Base-by-base conservation (phyloP, 2,113 vertebrate genomes). In the Haliaeetus leucogaster region DNA sequence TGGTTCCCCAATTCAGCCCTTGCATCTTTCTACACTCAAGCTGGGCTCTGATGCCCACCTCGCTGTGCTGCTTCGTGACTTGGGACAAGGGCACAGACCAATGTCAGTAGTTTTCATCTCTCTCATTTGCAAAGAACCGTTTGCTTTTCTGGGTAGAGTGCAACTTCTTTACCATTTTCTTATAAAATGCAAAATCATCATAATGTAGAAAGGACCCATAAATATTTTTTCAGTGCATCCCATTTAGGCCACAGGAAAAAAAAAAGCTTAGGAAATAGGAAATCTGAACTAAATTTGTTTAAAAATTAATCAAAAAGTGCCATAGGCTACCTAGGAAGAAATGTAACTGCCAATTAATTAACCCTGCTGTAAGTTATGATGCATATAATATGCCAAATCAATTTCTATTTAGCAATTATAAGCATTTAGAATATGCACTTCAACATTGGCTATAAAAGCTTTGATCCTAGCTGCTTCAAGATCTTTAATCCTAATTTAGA, bases 261-360 rank as follows among this genome's bases (percentile, higher is more conserved):
- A 23, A 30, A 43, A 55, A 59, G 9, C 40, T 74, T 45, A 70
- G 29, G 71, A 90, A 96, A 95, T 55, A 72, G 13, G 53, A 95
- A 96, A 92, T 82, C 43, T 86, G 68, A 95, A 82, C 32, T 93
- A 89, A 72, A 91, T 96, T 97, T 95, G 55, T 85, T 96, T 85
- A 91, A 97, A 97, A 96, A 92, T 86, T 86, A 96, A 97, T 96
- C 52, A 89, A 80, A 86, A 90, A 93, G 47, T 81, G 90, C 94
- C 97, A 90, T 42, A 89, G 86, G 87, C 95, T 93, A 90, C 45
- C 32, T 48, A 91, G 67, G 77, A 96, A 97, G 91, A 97, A 95
- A 96, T 83, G 68, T 63, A 97, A 90, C 50, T 94, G 65, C 48
- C 82, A 86, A 80, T 93, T 97, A 97, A 97, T 97, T 98, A 97